Base-by-base conservation (phyloP, 2,888 invertebrate species). In the Pterobdella sp. region DNA sequence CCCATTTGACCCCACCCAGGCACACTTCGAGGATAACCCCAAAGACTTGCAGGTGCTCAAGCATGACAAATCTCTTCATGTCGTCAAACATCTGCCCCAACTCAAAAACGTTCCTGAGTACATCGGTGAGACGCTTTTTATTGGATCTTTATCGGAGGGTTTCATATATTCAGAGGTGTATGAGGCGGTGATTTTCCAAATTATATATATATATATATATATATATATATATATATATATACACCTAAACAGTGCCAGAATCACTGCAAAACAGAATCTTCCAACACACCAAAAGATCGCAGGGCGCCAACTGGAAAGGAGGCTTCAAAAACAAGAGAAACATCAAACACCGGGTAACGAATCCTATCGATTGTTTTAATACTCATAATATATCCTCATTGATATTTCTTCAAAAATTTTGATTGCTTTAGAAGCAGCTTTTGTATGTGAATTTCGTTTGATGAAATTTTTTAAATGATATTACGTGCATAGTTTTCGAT, bases 81-180 rank as follows among this genome's bases (percentile, higher is more conserved):
- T 91, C 0, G 91, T 94, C 0, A 88, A 89, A 81, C 85, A 90
- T 10, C 92, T 93, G 81, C 87, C 89, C 0, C 94, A 95, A 84
- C 84, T 97, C 76, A 88, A 91, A 35, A 90, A 95, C 82, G 91
- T 97, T 0, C 96, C 97, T 0, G 94, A 94, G 72, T 97, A 97
- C 82, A 77, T 84, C 35, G 80, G 84, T 84, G 77, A 76, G 79
- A 74, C 1, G 60, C 3, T 22, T 42, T 42, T 42, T 7, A 42
- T 42, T 7, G 65, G 66, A 10, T 4, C 18, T 7, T 7, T 18
- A 32, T 32, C 4, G n/a, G 32, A 18, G 10, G 10, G 32, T 56
- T 10, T 29, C 37, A 10, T 63, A n/a, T 14, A n/a, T 49, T 14
- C 1, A 4, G n/a, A n/a, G 60, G 60, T 56, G 7, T n/a, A 22